A percentile compares a stretch with the other conserved stretches of the same genome.
phyloP scores from a whole-genome alignment of 2,797 vertebrate genomes.

The Distichodus sexfasciatus region DNA sequence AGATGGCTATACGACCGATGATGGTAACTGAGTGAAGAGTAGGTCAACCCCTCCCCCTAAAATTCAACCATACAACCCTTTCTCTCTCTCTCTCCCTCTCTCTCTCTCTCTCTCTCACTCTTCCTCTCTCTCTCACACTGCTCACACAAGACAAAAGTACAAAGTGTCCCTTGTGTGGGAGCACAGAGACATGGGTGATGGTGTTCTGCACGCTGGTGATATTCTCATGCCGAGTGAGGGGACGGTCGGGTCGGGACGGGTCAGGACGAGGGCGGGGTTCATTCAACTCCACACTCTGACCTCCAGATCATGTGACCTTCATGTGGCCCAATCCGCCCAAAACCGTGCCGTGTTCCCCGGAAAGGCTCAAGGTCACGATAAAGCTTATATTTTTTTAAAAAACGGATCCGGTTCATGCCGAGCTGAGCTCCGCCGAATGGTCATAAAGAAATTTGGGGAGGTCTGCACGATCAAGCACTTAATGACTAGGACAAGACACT shows the following conservation, averaged over 20 bases:
- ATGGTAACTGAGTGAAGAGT: slow-evolving; percentile 46
- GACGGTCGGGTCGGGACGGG: slow-evolving; percentile 6
- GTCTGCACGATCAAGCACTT: too few species aligned
- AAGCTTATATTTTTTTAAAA: too few species aligned
- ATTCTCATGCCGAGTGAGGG: slow-evolving; percentile 53
- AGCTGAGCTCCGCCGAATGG: too few species aligned
- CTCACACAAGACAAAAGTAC: slow-evolving; percentile 63
- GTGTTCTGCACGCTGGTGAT: slow-evolving; percentile 64
- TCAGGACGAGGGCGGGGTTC: slow-evolving; percentile 36
- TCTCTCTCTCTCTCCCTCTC: too few species aligned
- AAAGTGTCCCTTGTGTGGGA: slow-evolving; percentile 70
- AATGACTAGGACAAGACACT: too few species aligned
- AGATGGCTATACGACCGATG: slow-evolving; percentile 49
- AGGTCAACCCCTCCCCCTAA: slow-evolving; percentile 12
- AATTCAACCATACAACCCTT: slow-evolving; percentile 30
- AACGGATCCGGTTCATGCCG: too few species aligned
- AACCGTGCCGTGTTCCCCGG: too few species aligned
- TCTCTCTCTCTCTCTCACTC: neutral
- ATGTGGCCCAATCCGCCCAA: slow-evolving; percentile 63
- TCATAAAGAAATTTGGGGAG: too few species aligned
- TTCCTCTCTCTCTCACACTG: slow-evolving; percentile 35
- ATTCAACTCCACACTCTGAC: slow-evolving; percentile 63
- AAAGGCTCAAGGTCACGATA: too few species aligned
- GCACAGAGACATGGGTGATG: slow-evolving; percentile 71
- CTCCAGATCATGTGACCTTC: slow-evolving; percentile 65